Conservation (phyloP, 1,140 invertebrate genomes). For the Xylocopa sonorina region DNA sequence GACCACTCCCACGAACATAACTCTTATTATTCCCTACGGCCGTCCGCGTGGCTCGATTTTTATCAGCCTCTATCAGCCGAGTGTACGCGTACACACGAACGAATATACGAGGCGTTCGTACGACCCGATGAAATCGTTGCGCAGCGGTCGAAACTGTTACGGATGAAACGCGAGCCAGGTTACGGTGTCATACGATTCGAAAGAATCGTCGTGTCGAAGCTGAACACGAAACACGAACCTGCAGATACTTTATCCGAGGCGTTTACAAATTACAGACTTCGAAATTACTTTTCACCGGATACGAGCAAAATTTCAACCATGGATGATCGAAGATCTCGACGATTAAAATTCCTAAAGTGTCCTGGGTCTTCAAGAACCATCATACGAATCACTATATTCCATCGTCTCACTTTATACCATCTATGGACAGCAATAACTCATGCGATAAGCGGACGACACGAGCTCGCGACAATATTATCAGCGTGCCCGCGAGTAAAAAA, state of each 20-base stretch:
- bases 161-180: constrained; percentile 6
- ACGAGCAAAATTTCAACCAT: no score
- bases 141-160: neutral
- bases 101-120: neutral
- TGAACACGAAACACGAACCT: neutral
- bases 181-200: constrained; percentile 9
- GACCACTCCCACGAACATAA: constrained; percentile 42
- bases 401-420: neutral
- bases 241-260: no score
- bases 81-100: neutral
- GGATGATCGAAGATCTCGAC: no score
- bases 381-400: no score
- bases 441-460: neutral
- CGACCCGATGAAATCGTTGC: neutral
- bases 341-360: no score
- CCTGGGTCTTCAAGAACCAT: no score
- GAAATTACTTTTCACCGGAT: no score
- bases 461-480: neutral
- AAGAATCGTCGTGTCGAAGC: constrained; percentile 4
- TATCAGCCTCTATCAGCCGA: constrained; percentile 4
- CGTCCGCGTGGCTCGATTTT: constrained; percentile 20
- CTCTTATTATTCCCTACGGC: constrained; percentile 44
- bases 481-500: neutral
- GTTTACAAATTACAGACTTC: no score
- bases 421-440: neutral